These are phyloP conservation scores for Peromyscus polionotus DNA, from an alignment of 2,113 vertebrate genomes.

Conservation along the genomic window DNA sequence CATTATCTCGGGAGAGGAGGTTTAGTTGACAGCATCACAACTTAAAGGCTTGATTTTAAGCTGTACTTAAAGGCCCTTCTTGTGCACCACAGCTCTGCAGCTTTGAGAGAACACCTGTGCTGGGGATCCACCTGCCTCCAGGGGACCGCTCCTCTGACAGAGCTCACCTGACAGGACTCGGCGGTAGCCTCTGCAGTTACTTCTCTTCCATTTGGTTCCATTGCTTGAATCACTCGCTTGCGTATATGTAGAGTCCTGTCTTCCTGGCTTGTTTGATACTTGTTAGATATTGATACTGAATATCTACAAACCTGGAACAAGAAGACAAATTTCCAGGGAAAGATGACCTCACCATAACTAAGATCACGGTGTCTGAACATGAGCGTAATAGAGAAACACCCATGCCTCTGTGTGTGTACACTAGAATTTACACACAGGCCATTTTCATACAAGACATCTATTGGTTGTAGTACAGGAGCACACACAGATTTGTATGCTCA, in stretches of 20 bases:
- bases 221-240: not conserved
- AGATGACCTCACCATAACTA: not conserved
- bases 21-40: slow-evolving; percentile 41
- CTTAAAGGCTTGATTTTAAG: not conserved
- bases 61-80: not conserved
- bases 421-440: not conserved
- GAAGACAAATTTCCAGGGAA: not conserved
- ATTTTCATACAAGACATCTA: not conserved
- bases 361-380: not conserved
- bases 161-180: accelerated
- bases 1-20: slow-evolving; percentile 71
- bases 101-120: accelerated
- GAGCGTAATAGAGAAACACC: not conserved
- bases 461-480: not conserved
- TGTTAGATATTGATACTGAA: not conserved
- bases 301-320: not conserved
- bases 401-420: accelerated
- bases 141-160: not conserved
- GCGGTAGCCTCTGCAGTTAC: not conserved
- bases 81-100: not conserved
- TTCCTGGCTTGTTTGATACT: not conserved
- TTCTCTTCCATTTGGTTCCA: not conserved
- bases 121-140: accelerated
- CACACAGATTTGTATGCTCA: not conserved
- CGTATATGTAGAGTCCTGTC: not conserved